phyloP scores from a whole-genome alignment of 2,113 vertebrate species.

The Lichenostomus cassidix region DNA sequence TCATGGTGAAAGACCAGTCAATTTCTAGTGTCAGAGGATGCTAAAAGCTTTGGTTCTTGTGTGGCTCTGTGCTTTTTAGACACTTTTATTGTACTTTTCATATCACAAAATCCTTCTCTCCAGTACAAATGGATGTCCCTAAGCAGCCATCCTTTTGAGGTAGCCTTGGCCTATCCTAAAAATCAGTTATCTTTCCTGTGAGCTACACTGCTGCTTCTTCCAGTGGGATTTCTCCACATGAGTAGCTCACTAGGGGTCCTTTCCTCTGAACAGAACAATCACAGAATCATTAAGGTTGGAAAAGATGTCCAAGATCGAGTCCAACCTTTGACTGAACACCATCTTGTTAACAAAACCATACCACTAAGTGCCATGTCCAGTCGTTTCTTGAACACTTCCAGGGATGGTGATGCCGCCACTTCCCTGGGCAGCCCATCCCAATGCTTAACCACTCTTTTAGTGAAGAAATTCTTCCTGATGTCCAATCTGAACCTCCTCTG shows the following conservation, averaged over 20 bases:
- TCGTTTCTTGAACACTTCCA: neutral
- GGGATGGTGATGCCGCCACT: neutral
- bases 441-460: neutral
- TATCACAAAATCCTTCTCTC: neutral
- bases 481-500: neutral
- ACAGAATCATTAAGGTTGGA: neutral
- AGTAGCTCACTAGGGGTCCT: neutral
- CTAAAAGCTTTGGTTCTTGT: neutral
- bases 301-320: neutral
- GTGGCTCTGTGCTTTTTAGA: neutral
- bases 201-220: neutral
- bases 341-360: neutral
- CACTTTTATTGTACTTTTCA: neutral
- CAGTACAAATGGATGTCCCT: neutral
- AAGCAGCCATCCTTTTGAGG: neutral
- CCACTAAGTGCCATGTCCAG: neutral
- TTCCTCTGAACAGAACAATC: neutral
- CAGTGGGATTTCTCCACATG: neutral
- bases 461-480: neutral
- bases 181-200: neutral
- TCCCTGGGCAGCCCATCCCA: neutral
- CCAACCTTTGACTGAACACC: neutral
- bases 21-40: neutral
- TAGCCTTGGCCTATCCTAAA: neutral
- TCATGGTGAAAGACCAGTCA: neutral